These are phyloP conservation scores for Hecatera dysodea DNA, from an alignment of 2,888 invertebrate species.

Conservation along the genomic window DNA sequence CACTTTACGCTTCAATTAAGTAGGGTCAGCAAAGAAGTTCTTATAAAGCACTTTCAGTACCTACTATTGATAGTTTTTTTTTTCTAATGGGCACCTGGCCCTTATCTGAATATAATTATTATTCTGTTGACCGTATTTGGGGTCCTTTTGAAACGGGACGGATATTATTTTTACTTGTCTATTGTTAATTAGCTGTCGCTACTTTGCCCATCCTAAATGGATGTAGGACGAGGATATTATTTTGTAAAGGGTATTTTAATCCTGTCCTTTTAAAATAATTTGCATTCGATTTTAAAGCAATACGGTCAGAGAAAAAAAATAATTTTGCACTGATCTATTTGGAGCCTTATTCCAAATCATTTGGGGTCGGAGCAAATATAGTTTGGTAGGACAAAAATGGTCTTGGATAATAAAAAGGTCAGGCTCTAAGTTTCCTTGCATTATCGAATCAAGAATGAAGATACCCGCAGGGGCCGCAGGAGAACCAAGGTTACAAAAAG, in stretches of 20 bases:
- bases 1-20: slow-evolving; percentile 47
- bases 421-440: too few species aligned
- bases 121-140: slow-evolving; percentile 70
- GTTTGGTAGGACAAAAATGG: not conserved
- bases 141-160: slow-evolving; percentile 49
- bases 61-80: slow-evolving; percentile 72
- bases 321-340: not conserved
- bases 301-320: not conserved
- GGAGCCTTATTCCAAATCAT: too few species aligned
- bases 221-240: slow-evolving; percentile 13
- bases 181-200: slow-evolving; percentile 55
- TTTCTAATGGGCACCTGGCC: slow-evolving; percentile 80
- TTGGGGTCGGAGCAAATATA: too few species aligned
- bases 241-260: slow-evolving; percentile 38
- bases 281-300: not conserved
- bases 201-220: slow-evolving; percentile 44
- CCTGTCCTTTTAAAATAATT: slow-evolving; percentile 1
- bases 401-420: too few species aligned
- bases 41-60: slow-evolving; percentile 53
- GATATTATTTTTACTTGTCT: slow-evolving; percentile 54
- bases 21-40: slow-evolving; percentile 78
- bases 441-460: too few species aligned
- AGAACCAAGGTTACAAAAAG: too few species aligned
- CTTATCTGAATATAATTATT: slow-evolving; percentile 73
- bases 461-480: too few species aligned